Conservation (phyloP, 2,888 invertebrate genomes). For the Lasioglossum marginatum region DNA sequence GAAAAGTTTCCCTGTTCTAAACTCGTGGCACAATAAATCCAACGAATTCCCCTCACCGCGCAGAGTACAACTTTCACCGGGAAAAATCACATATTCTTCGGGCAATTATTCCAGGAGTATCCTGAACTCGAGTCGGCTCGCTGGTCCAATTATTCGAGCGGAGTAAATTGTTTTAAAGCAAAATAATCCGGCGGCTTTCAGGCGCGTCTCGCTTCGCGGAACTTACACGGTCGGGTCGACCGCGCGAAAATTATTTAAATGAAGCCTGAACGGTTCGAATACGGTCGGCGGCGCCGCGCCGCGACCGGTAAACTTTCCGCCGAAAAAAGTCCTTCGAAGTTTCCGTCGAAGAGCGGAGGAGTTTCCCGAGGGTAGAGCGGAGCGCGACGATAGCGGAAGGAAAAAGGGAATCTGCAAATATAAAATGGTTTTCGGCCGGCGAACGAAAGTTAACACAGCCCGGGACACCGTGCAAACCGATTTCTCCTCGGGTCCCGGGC, state of each 20-base stretch:
- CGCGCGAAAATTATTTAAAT: constrained; percentile 37
- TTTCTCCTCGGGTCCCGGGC: constrained; percentile 20
- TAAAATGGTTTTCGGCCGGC: constrained; percentile 47
- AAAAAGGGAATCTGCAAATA: constrained; percentile 52
- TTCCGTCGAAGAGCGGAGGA: constrained; percentile 12
- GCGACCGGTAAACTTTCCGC: constrained; percentile 50
- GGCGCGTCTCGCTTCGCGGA: not conserved
- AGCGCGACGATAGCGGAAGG: not conserved
- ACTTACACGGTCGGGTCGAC: not conserved
- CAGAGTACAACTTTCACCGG: not conserved
- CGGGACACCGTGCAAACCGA: constrained; percentile 37
- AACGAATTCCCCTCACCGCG: not conserved
- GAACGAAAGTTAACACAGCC: constrained; percentile 50
- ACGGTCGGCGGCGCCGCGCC: constrained; percentile 1
- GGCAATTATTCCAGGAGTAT: not conserved
- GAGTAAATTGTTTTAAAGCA: not conserved
- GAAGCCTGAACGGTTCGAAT: constrained; percentile 36
- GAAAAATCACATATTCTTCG: not conserved
- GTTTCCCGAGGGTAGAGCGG: not conserved
- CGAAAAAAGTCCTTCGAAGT: constrained; percentile 44
- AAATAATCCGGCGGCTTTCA: not conserved
- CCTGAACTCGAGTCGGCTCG: not conserved
- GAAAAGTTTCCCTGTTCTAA: not conserved
- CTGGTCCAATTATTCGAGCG: not conserved
- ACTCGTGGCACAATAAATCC: not conserved